Conservation (phyloP, 2,797 vertebrate species). For the Poliocrania exsul region DNA sequence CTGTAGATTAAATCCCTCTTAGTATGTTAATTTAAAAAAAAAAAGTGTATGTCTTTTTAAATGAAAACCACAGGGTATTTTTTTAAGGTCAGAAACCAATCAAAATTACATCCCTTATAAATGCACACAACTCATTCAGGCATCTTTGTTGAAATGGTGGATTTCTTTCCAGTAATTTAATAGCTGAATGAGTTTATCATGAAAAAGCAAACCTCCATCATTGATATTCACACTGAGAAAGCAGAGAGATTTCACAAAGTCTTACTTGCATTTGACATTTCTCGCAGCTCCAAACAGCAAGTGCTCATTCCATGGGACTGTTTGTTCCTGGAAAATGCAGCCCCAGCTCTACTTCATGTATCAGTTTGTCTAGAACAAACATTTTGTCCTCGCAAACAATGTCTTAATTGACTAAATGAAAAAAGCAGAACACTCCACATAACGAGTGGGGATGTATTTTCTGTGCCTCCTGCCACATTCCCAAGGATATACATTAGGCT, state of each 20-base stretch:
- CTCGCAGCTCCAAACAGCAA: background rate
- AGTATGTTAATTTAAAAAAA: background rate
- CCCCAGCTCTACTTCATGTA: background rate
- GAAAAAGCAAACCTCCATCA: background rate
- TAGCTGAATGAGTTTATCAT: background rate
- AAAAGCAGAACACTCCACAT: background rate
- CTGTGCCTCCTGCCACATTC: background rate
- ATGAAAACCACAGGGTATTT: background rate
- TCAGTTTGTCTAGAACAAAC: slow-evolving; percentile 55
- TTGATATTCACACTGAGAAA: slow-evolving; percentile 17
- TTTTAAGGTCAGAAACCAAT: background rate
- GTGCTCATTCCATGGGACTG: background rate
- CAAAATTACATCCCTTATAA: background rate
- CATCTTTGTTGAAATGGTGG: background rate
- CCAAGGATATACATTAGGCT: background rate
- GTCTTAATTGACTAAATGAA: slow-evolving; percentile 22
- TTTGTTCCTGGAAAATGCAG: slow-evolving; percentile 50
- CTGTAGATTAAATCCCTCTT: background rate
- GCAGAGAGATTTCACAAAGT: background rate
- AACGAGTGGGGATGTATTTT: background rate
- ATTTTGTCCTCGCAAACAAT: slow-evolving; percentile 29
- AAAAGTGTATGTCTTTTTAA: background rate
- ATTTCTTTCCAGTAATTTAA: slow-evolving; percentile 40
- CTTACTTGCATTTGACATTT: slow-evolving; percentile 13
- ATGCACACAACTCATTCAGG: background rate